Base-by-base conservation (phyloP, 2,888 invertebrate species). In the Mamestra brassicae region DNA sequence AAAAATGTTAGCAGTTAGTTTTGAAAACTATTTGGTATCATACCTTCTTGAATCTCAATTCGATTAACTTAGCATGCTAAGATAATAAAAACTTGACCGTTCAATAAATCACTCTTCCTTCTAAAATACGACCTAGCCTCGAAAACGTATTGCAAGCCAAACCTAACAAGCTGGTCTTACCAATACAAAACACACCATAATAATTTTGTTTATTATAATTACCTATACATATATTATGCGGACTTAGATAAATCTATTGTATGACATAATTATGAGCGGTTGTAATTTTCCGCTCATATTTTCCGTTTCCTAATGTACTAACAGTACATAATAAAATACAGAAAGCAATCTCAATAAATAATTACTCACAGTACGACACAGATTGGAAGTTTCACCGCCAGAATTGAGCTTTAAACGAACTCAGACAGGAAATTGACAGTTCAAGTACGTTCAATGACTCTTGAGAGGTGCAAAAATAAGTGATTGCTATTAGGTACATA, bases 291-390 rank as follows among this genome's bases (percentile, higher is more conserved):
- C 17, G 11, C 17, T 5, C 26, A 65, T 54, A 75, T 45, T 58
- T 64, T 47, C 52, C 54, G 52, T 66, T 75, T 75, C 52, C 60
- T 38, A 47, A 66, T 26, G 26, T 60, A 17, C 42, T 4, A 11
- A 47, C 13, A 17, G n/a, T 58, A 34, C 45, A 15, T 38, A 65
- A 65, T 76, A 11, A 54, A 76, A 75, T 54, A 15, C 54, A 60
- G 52, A 66, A 47, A 34, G 6, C 45, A 38, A 75, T 74, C 17
- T 26, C 42, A 66, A 54, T 76, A 75, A 67, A 61, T 54, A 76
- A 66, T 66, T 10, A 38, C 26, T 26, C 11, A n/a, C 2, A n/a
- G 10, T 11, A 45, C 45, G 54, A 61, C 54, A 72, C 15, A 34
- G 71, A 3, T 52, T 52, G 42, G 50, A 69, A 34, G 70, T 50